Base-by-base conservation (phyloP, 2,888 invertebrate species). In the Anorthoa munda region DNA sequence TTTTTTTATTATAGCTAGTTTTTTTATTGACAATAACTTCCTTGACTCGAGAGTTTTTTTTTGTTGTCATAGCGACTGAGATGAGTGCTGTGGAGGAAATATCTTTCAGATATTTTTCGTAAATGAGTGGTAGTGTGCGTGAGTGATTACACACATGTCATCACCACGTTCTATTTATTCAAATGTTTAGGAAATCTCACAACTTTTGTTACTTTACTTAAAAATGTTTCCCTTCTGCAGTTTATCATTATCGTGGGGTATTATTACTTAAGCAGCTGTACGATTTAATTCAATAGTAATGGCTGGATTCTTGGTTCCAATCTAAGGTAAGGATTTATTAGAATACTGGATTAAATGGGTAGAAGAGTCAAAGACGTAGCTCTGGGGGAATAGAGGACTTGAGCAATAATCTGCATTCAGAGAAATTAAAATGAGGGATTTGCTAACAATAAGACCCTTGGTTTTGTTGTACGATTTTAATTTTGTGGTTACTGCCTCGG, bases 271-370 rank as follows among this genome's bases (percentile, higher is more conserved):
- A 68, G 58, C 61, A 80, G 75, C 58, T 68, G 75, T 75, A 56
- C 70, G 65, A 66, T 75, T 81, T 80, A 81, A 84, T 84, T 84
- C 21, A 58, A 80, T 73, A 64, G 69, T 69, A 80, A 79, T 67
- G 64, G 48, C 46, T 31, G 11, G 60, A 68, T 80, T 80, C 81
- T 61, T 80, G 61, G 58, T 70, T 70, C 64, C 53, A 74, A 65
- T 83, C 70, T 67, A 68, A 84, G 61, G 67, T 68, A 9, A 58
- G 58, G 65, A 67, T 80, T 81, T 75, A 81, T 75, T 75, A n/a
- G 39, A 75, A 68, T 67, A 15, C 21, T n/a, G 63, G 56, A 83
- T 79, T 83, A 56, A 72, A 66, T 61, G 15, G 26, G 15, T 59
- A 15, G 31, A 4, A n/a, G 15, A 17, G 15, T 53, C 46, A 51